Base-by-base conservation (phyloP, 2,888 invertebrate species). In the Eristalis arbustorum region DNA sequence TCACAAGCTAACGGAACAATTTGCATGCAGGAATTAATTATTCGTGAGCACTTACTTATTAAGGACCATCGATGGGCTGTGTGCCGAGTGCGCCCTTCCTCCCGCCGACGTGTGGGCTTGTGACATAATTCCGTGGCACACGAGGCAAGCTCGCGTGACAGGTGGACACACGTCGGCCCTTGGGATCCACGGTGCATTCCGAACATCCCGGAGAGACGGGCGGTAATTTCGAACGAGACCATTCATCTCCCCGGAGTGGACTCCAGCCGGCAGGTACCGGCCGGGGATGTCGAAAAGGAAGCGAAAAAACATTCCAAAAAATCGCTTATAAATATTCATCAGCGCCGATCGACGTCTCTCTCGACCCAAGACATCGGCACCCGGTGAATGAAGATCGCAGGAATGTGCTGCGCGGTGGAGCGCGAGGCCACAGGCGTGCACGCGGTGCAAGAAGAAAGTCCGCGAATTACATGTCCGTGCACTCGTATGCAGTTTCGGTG, bases 1-100 rank as follows among this genome's bases (percentile, higher is more conserved):
- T 31, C 37, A 25, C 49, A 79, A 64, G 31, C 23, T 85, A 85
- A 85, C 84, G 84, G 84, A 49, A 80, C 49, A 84, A 76, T 81
- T 85, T 81, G 63, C 80, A 84, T 80, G 80, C 59, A 23, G 18
- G 72, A 84, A 80, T 80, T 80, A 80, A 84, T 84, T 84, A 84
- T 84, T 76, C 73, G 79, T 71, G 74, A 79, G 71, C 59, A 79
- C 25, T 80, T 80, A 80, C 66, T 67, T 73, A 74, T 71, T 62
- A 67, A 66, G 71, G 34, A 72, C 72, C 73, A 73, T 80, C 69
- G 69, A 78, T 76, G 49, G 49, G 31, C n/a, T n/a, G n/a, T 31
- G 31, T 31, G 31, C 10, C 8, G 1, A 1, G 8, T 49, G 8
- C 49, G 3, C 18, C 49, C 49, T 18, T 49, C 10, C 18, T 18